Evolutionary conservation across 1,140 invertebrate genomes (phyloP), one percentile per base, ranked within the genome.

Genomic region (Pogonomyrmex californicus): DNA sequence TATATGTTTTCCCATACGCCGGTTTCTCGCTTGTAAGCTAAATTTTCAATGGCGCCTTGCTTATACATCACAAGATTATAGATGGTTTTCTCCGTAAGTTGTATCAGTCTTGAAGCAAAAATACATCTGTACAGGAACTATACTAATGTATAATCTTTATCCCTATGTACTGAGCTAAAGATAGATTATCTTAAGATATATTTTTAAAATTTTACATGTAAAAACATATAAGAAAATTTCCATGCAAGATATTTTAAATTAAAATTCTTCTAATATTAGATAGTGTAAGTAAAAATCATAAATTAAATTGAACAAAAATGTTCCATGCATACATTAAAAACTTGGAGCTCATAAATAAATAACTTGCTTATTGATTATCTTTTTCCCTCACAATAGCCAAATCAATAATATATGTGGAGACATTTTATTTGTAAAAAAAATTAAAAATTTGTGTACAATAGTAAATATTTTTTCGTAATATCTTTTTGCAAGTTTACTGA

Each of bases 231-330:
- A 0, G 33, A 17, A 56, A 2, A 2, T 38, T 2, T 14, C 7
- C 23, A 23, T 23, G 17, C 7, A 44, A 9, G 47, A 58, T 44
- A 9, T 62, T 23, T 49, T 5, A 51, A n/a, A 71, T 1, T 17
- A 51, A 47, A 71, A 60, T 56, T 58, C 44, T 2, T 12, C 6
- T 60, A 41, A 30, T 7, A 38, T 60, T 30, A 30, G 38, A 60
- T 41, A 38, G 58, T 36, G 54, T 0, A 73, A 30, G 14, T n/a
- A 9, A 41, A 36, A 2, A 33, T 38, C 10, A 4, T 75, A 33
- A 77, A 60, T 77, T 14, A 38, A 38, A 47, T 41, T 17, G 23
- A 47, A 47, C 9, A 62, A 14, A 76, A 76, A 9, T 47, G 47
- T 62, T 30, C 14, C 56, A 41, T 4, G 38, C 56, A 70, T 30